Base-by-base conservation (phyloP, 2,113 vertebrate genomes). In the Hemibagrus wyckioides region DNA sequence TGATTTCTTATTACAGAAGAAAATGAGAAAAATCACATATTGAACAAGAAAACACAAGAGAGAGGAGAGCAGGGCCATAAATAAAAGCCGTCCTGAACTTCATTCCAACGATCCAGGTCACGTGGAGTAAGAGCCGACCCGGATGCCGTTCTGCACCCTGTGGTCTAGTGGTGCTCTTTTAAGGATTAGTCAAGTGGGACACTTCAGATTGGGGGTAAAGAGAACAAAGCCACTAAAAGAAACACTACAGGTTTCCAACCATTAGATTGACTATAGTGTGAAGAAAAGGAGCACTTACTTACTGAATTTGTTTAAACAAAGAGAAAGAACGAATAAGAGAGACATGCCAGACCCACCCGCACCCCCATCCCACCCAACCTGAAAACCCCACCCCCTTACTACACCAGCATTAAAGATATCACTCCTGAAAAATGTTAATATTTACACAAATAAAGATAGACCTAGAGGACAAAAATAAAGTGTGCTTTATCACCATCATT, bases 381-480 rank as follows among this genome's bases (percentile, higher is more conserved):
- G 73, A 86, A 85, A 86, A 39, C 23, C 80, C 44, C 44, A 85
- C 44, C 69, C 41, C 56, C 19, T 57, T 81, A 73, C 56, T 75
- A 79, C 86, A 85, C 82, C 84, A 83, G 86, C 57, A 73, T 85
- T 87, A 82, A 82, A 84, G 90, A 89, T 36, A 59, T 86, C 65
- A 79, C 80, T 90, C 89, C 87, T 87, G 57, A 89, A 80, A 88
- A 83, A 88, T 57, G 89, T 91, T 88, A 90, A 91, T 94, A 94
- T 94, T 94, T 94, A 94, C 94, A 95, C 89, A 92, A 90, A 90
- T 77, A 92, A 87, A 91, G 88, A 88, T 82, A 91, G 82, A 92
- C 79, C 54, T 87, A 92, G 88, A 92, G 91, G 88, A 90, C 79
- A 89, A 82, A 87, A 93, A 93, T 88, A 88, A 90, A 91, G 91